Conservation (phyloP, 2,113 vertebrate genomes). For the Paradoxurus hermaphroditus region DNA sequence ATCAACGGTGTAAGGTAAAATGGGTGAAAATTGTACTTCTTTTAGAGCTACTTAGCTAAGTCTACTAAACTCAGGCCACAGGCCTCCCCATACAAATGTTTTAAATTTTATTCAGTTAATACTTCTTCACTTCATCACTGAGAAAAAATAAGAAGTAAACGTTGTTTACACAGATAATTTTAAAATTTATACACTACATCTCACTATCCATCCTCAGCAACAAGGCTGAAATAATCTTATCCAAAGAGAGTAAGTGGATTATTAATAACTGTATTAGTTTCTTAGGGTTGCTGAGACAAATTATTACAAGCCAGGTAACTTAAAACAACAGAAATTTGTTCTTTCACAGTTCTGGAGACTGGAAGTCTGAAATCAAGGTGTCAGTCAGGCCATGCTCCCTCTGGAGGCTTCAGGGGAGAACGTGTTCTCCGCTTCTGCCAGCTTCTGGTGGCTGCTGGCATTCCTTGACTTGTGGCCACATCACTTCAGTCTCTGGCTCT, state of each 20-base stretch:
- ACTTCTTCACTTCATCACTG: not conserved
- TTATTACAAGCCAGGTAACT: not conserved
- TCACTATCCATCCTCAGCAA: not conserved
- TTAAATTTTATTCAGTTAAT: constrained; percentile 7
- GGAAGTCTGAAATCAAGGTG: not conserved
- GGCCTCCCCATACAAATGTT: not conserved
- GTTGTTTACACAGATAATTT: not conserved
- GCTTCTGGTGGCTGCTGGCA: not conserved
- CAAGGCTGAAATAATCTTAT: not conserved
- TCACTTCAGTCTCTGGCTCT: not conserved
- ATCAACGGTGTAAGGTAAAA: constrained; percentile 68
- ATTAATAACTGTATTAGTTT: not conserved
- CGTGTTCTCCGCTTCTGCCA: not conserved
- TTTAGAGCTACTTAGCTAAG: constrained; percentile 74
- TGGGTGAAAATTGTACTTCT: constrained; percentile 64
- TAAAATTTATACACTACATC: not conserved
- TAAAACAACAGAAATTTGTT: not conserved
- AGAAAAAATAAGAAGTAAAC: constrained; percentile 27
- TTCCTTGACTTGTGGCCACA: not conserved
- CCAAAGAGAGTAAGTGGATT: not conserved
- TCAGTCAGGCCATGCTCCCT: not conserved
- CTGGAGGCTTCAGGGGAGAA: not conserved
- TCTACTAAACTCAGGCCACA: constrained; percentile 34
- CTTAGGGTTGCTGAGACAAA: not conserved
- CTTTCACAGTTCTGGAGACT: not conserved